A percentile compares a stretch with the other conserved stretches of the same genome.
Evolutionary conservation across 2,113 vertebrate species (phyloP).

Genomic region (Chitala chitala): DNA sequence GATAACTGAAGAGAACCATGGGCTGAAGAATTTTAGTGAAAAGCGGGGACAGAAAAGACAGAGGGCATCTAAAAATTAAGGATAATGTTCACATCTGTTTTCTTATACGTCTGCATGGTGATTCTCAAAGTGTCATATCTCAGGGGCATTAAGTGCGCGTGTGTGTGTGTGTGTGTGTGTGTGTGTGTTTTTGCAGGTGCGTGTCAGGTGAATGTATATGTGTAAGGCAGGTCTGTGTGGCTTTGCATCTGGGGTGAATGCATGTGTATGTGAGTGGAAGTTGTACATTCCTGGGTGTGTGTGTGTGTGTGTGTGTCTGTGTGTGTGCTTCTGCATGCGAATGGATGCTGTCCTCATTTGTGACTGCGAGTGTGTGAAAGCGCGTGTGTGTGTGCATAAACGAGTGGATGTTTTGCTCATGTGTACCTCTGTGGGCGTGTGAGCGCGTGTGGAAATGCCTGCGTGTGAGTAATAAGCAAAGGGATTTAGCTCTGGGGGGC

Average conservation of each 20-base stretch:
- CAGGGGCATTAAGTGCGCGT: too few species aligned
- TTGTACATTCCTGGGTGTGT: not conserved
- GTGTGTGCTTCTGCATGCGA: too few species aligned
- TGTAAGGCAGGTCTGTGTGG: too few species aligned
- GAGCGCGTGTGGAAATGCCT: not conserved
- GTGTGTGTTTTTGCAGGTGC: not conserved
- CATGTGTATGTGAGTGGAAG: not conserved
- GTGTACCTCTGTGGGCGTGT: not conserved
- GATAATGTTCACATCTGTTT: not conserved
- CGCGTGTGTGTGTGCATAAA: not conserved
- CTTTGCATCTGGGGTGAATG: not conserved
- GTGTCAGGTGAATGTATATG: too few species aligned
- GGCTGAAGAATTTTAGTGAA: too few species aligned
- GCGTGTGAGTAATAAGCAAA: not conserved
- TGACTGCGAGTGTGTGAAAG: not conserved
- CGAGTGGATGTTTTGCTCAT: not conserved
- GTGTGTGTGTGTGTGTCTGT: not conserved
- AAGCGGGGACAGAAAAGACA: not conserved
- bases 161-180: too few species aligned
- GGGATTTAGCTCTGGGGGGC: not conserved
- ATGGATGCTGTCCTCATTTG: too few species aligned
- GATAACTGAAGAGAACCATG: too few species aligned
- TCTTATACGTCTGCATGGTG: not conserved
- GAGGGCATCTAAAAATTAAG: not conserved
- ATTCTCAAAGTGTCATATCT: too few species aligned